A percentile compares a stretch with the other conserved stretches of the same genome.
Conservation (phyloP, 2,797 vertebrate species). For the Trematomus bernacchii region DNA sequence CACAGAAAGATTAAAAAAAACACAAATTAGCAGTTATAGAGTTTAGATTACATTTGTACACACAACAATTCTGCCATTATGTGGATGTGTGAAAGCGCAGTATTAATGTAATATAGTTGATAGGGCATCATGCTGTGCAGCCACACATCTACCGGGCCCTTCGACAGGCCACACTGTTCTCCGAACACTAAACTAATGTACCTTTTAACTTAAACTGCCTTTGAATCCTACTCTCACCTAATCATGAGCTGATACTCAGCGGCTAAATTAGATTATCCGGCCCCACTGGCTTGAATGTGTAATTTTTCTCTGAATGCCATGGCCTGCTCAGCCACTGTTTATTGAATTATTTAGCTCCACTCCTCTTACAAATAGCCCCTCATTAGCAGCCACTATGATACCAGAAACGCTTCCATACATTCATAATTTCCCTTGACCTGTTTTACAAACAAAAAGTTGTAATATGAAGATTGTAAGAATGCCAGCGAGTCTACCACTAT, state of each 20-base stretch:
- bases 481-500: background rate
- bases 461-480: background rate
- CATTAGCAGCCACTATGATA: background rate
- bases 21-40: background rate
- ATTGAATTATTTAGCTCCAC: conserved; percentile 22
- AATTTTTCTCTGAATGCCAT: background rate
- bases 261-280: conserved; percentile 9
- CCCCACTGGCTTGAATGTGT: conserved; percentile 1
- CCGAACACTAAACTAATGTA: conserved; percentile 1
- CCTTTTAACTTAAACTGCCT: background rate
- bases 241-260: background rate
- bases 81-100: conserved; percentile 1
- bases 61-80: background rate
- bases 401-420: background rate
- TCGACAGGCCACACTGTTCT: background rate
- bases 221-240: background rate
- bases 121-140: background rate
- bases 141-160: background rate
- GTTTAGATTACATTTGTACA: background rate
- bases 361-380: background rate
- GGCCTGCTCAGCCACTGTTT: conserved; percentile 1
- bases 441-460: background rate
- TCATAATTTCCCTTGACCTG: conserved; percentile 4
- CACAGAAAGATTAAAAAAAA: background rate
- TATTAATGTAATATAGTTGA: background rate